phyloP scores from a whole-genome alignment of 2,797 vertebrate genomes.

The Lagorchestes hirsutus region DNA sequence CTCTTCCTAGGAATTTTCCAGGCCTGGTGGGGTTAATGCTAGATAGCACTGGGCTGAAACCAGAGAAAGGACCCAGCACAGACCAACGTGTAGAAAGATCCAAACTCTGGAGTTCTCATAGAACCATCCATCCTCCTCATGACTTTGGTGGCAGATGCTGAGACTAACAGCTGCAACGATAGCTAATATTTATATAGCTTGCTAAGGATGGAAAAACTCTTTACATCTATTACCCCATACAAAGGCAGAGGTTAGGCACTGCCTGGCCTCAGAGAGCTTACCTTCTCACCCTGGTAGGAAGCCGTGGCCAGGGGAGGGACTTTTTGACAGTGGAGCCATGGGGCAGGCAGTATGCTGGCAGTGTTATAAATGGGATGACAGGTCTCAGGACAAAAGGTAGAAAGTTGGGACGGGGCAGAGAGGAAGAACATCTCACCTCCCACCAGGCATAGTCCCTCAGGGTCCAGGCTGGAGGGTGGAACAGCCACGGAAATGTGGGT shows the following conservation, averaged over 20 bases:
- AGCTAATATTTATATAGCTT: neutral
- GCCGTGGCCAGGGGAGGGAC: no score
- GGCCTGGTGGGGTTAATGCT: neutral
- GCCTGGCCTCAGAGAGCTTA: neutral
- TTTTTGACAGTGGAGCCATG: no score
- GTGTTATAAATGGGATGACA: neutral
- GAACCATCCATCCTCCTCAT: no score
- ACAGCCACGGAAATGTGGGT: neutral
- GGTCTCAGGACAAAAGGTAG: neutral
- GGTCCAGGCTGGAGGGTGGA: neutral
- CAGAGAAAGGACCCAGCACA: neutral
- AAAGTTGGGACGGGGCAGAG: neutral
- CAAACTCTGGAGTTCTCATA: neutral
- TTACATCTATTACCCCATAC: no score
- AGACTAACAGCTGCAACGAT: no score
- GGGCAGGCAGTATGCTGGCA: no score
- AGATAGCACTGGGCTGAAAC: neutral
- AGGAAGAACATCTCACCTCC: no score
- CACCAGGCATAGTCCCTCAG: neutral
- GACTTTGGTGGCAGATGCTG: no score
- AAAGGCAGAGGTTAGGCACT: neutral
- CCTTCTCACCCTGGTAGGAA: neutral
- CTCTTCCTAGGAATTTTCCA: neutral
- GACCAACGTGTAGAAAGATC: no score
- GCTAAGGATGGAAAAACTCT: no score